phyloP scores from a whole-genome alignment of 1,140 invertebrate genomes.

The Diorhabda elongata region DNA sequence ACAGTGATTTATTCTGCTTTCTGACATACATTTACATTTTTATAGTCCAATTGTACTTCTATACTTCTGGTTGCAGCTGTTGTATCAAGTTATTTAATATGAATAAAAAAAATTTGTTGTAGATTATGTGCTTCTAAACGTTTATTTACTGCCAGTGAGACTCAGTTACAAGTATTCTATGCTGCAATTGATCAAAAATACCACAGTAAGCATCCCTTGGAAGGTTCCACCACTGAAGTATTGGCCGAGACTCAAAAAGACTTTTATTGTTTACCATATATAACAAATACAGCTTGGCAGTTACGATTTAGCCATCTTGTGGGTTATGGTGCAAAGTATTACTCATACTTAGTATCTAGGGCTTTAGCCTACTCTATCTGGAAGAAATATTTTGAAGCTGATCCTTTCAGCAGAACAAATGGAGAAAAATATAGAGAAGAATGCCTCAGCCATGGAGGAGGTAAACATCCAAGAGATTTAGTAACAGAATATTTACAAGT shows the following conservation, averaged over 20 bases:
- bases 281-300: slow-evolving; percentile 92
- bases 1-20: neutral
- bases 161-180: slow-evolving; percentile 88
- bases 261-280: slow-evolving; percentile 84
- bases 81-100: slow-evolving; percentile 44
- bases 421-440: slow-evolving; percentile 75
- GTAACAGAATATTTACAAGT: slow-evolving; percentile 70
- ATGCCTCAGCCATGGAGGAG: slow-evolving; percentile 85
- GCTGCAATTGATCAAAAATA: slow-evolving; percentile 86
- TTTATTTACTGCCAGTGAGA: slow-evolving; percentile 83
- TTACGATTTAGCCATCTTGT: slow-evolving; percentile 93
- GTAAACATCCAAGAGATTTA: slow-evolving; percentile 68
- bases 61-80: neutral
- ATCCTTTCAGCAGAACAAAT: slow-evolving; percentile 73
- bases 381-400: slow-evolving; percentile 78
- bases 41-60: neutral
- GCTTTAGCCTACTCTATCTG: slow-evolving; percentile 92
- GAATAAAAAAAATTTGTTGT: slow-evolving; percentile 52
- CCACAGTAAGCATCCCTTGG: slow-evolving; percentile 62
- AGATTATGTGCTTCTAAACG: slow-evolving; percentile 75
- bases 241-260: slow-evolving; percentile 73
- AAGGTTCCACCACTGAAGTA: slow-evolving; percentile 69
- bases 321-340: slow-evolving; percentile 98
- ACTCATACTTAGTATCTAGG: slow-evolving; percentile 92
- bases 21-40: neutral